Conservation (phyloP, 2,888 invertebrate species). For the Caenorhabditis doughertyi region DNA sequence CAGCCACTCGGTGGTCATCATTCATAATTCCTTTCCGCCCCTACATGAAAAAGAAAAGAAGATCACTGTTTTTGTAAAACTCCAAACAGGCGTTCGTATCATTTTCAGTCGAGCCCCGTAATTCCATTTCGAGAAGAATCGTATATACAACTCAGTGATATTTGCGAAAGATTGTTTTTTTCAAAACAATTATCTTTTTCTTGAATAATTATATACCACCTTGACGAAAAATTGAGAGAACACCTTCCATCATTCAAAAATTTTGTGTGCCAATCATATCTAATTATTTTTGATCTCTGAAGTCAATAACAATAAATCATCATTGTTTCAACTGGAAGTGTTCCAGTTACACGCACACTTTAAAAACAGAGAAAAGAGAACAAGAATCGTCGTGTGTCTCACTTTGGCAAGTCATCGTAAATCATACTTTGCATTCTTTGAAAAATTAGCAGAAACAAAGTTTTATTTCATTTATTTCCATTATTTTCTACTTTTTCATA, state of each 20-base stretch:
- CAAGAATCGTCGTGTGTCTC: constrained; percentile 1
- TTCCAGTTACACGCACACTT: constrained; percentile 59
- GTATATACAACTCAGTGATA: no score
- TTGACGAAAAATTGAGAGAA: background rate
- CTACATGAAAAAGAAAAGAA: background rate
- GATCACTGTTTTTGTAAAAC: no score
- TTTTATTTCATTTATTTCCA: background rate
- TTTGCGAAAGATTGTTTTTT: no score
- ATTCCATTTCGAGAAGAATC: no score
- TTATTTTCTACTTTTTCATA: no score
- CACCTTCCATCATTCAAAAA: background rate
- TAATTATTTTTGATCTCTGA: constrained; percentile 50
- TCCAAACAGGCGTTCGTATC: no score
- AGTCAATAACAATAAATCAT: constrained; percentile 49
- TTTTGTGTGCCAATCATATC: constrained; percentile 2
- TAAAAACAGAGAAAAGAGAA: constrained; percentile 26
- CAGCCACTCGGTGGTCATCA: background rate
- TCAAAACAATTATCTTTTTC: no score
- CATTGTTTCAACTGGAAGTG: constrained; percentile 51
- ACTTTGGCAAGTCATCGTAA: background rate
- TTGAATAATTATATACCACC: background rate
- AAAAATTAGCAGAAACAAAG: background rate
- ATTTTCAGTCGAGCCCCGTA: no score
- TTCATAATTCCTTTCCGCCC: background rate
- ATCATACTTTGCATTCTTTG: constrained; percentile 31